Conservation (phyloP, 2,797 vertebrate species). For the Phylloscopus collybita region DNA sequence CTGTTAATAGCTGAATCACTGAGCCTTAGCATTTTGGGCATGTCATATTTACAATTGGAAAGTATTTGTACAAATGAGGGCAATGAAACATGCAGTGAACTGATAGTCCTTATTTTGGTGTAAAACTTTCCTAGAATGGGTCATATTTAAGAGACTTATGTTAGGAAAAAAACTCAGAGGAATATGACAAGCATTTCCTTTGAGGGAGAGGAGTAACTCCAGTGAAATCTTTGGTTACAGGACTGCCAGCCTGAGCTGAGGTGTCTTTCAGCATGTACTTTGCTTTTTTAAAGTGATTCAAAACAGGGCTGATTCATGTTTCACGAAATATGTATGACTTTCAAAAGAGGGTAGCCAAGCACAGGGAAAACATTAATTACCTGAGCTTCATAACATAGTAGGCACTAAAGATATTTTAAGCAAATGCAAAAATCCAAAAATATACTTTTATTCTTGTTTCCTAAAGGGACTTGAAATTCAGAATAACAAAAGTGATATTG, state of each 20-base stretch:
- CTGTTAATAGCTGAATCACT: slow-evolving; percentile 25
- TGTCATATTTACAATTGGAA: slow-evolving; percentile 29
- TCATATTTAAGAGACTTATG: not conserved
- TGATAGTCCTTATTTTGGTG: slow-evolving; percentile 1
- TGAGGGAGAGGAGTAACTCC: not conserved
- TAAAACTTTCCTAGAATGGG: not conserved
- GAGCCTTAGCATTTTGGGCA: slow-evolving; percentile 1
- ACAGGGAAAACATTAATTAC: not conserved
- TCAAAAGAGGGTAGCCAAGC: not conserved
- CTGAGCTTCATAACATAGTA: not conserved
- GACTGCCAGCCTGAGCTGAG: not conserved
- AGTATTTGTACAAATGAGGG: slow-evolving; percentile 17
- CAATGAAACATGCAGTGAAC: slow-evolving; percentile 27
- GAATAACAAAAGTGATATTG: not conserved
- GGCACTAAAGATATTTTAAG: not conserved
- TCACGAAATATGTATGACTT: not conserved
- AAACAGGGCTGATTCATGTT: not conserved
- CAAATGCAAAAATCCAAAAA: not conserved
- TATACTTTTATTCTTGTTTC: not conserved
- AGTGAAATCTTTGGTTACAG: not conserved
- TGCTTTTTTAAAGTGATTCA: not conserved
- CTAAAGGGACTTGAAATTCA: not conserved
- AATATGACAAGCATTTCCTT: not conserved
- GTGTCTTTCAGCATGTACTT: not conserved
- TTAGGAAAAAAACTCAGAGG: not conserved